A percentile compares a stretch with the other conserved stretches of the same genome.
These are phyloP conservation scores for Cacoxenus indagator DNA, from an alignment of 2,888 invertebrate species.

Conservation along the genomic window DNA sequence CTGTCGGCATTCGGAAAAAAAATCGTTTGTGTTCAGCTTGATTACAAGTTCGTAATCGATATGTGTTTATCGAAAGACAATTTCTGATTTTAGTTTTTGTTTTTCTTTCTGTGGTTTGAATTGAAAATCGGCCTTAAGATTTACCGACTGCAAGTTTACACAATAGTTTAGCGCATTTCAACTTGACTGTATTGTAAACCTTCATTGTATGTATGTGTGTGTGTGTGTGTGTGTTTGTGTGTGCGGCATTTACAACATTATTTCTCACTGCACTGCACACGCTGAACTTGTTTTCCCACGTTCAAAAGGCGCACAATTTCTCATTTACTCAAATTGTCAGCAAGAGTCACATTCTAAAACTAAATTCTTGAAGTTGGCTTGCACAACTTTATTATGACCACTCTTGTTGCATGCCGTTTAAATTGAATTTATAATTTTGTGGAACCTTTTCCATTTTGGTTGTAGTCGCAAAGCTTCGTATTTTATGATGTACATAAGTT, in stretches of 20 bases:
- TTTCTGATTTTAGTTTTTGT: no score
- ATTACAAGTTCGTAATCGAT: background rate
- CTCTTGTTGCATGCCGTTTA: background rate
- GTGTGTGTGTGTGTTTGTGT: no score
- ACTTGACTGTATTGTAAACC: no score
- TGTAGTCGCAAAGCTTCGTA: no score
- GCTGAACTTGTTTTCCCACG: conserved; percentile 59
- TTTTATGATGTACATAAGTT: no score
- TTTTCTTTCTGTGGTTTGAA: conserved; percentile 4
- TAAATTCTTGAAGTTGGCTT: background rate
- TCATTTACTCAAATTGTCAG: background rate
- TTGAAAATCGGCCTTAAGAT: no score
- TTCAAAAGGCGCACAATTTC: conserved; percentile 54
- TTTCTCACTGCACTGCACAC: background rate
- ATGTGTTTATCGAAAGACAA: no score
- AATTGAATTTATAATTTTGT: background rate
- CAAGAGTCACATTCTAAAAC: background rate
- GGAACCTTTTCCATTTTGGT: no score
- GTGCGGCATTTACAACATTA: conserved; percentile 44
- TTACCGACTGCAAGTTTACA: conserved; percentile 41
- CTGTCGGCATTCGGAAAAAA: background rate
- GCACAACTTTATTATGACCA: background rate
- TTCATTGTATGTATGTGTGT: no score
- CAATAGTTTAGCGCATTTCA: conserved; percentile 54
- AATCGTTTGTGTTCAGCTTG: background rate